phyloP scores from a whole-genome alignment of 2,888 invertebrate genomes.

The Papilio elwesi region DNA sequence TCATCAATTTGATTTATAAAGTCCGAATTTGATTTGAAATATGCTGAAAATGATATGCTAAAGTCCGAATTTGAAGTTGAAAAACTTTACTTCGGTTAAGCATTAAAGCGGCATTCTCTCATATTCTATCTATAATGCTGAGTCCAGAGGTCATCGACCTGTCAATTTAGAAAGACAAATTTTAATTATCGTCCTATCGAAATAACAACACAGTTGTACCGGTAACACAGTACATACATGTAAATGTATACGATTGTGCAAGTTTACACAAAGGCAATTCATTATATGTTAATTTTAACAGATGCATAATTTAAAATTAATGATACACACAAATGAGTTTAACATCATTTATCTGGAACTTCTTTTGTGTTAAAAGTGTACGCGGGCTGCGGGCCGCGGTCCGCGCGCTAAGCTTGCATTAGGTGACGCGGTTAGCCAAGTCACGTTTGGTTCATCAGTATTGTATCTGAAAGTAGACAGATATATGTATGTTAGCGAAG shows the following conservation, averaged over 20 bases:
- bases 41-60: too few relatives aligned
- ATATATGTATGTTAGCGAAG: conserved; percentile 42
- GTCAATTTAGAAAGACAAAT: conserved; percentile 16
- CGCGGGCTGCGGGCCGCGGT: conserved; percentile 64
- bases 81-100: neutral
- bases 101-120: neutral
- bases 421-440: conserved; percentile 72
- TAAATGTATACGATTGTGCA: conserved; percentile 49
- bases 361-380: conserved; percentile 65
- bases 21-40: too few relatives aligned
- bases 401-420: conserved; percentile 59
- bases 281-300: conserved; percentile 68
- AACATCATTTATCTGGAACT: conserved; percentile 67
- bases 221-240: conserved; percentile 46
- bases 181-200: conserved; percentile 23
- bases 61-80: too few relatives aligned
- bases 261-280: conserved; percentile 60
- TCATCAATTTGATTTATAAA: too few relatives aligned
- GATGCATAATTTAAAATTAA: conserved; percentile 73
- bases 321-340: conserved; percentile 68
- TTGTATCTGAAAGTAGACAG: conserved; percentile 70
- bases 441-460: conserved; percentile 74
- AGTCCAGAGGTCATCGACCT: conserved; percentile 13
- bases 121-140: neutral
- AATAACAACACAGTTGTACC: conserved; percentile 26